A percentile compares a stretch with the other conserved stretches of the same genome.
Evolutionary conservation across 2,888 invertebrate species (phyloP).

Genomic region (Ceriagrion tenellum): DNA sequence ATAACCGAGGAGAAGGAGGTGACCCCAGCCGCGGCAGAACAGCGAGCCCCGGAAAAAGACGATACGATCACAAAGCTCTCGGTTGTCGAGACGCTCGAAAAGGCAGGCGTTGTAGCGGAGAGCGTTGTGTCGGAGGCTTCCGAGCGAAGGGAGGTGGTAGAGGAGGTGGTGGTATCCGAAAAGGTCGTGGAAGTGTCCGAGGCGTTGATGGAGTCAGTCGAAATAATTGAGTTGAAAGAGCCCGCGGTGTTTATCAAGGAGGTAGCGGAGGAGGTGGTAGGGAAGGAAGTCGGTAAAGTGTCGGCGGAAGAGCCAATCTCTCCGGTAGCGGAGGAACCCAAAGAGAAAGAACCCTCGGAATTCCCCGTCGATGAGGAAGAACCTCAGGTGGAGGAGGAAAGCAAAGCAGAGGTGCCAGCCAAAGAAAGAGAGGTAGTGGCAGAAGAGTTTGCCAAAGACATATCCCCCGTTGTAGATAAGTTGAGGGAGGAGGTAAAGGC

Average conservation of each 20-base stretch:
- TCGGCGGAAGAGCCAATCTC: too few species aligned
- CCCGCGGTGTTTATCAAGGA: not conserved
- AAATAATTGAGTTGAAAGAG: too few species aligned
- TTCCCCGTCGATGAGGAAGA: too few species aligned
- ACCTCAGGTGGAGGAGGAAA: too few species aligned
- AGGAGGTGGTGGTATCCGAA: slow-evolving; percentile 68
- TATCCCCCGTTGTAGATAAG: too few species aligned
- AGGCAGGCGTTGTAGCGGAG: slow-evolving; percentile 68
- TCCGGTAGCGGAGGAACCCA: too few species aligned
- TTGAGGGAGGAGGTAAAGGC: too few species aligned
- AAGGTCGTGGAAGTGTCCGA: not conserved
- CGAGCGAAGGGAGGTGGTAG: slow-evolving; percentile 69
- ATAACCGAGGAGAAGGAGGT: not conserved
- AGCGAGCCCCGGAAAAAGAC: too few species aligned
- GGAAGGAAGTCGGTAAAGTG: too few species aligned
- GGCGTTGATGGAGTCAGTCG: not conserved
- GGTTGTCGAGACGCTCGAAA: not conserved
- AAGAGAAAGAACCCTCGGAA: too few species aligned
- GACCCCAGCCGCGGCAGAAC: not conserved
- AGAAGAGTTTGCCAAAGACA: not conserved
- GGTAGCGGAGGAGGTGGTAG: not conserved
- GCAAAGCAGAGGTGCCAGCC: not conserved
- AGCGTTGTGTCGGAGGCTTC: slow-evolving; percentile 69
- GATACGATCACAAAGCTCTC: not conserved
- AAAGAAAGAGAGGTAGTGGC: not conserved